Base-by-base conservation (phyloP, 2,888 invertebrate species). In the Apotomis capreana region DNA sequence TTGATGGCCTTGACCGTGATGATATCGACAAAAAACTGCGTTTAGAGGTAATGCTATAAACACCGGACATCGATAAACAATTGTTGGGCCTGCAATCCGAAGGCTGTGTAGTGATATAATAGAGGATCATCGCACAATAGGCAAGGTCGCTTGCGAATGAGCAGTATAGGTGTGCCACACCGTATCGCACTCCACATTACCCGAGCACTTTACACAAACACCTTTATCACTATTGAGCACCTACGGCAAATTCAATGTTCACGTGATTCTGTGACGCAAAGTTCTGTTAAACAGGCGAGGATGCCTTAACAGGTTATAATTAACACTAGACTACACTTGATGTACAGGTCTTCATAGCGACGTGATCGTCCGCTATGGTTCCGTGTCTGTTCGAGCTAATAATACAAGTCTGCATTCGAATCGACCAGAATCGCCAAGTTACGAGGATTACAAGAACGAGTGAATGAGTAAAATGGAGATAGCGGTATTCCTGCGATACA, bases 121-220 rank as follows among this genome's bases (percentile, higher is more conserved):
- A 58, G 58, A 63, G 58, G 49, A 58, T 68, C 68, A 60, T 13
- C 67, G 77, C 73, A 78, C 79, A 77, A 77, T 76, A 62, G 52
- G 40, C 78, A 78, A 81, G 81, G 79, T 71, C 80, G 46, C 55
- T 40, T 40, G 46, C 15, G 26, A 44, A 49, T 10, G 10, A 4
- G 36, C 46, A 8, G 26, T 6, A 65, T 55, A 65, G 65, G 77
- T 77, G 78, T 75, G 77, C 59, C 37, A 65, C 70, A 55, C 26
- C 44, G 64, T 26, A 55, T 55, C 64, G 8, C 26, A 26, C 8
- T 65, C 55, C 54, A 36, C 61, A 46, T 57, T 49, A 69, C 12
- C 15, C 15, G 37, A 55, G 8, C 55, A 57, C 58, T 69, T 63
- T 63, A 69, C 52, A 63, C 63, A 63, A 61, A 68, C 71, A 57